These are phyloP conservation scores for Myoxocephalus aenaeus DNA, from an alignment of 2,797 vertebrate species.

Conservation along the genomic window DNA sequence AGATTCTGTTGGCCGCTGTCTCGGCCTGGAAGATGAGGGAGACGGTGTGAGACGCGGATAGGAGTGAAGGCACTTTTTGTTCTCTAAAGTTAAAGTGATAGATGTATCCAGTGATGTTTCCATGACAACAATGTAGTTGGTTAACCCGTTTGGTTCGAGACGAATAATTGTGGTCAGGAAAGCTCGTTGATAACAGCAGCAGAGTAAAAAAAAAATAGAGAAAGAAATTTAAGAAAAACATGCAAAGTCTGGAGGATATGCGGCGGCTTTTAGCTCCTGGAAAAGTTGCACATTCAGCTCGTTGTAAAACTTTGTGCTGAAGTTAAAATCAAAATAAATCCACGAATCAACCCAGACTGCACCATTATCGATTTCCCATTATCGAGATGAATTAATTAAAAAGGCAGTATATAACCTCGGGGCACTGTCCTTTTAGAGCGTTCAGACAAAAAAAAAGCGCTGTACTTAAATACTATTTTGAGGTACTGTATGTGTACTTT, in stretches of 20 bases:
- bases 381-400: not conserved
- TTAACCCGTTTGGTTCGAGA: conserved; percentile 22
- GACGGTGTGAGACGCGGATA: conserved; percentile 34
- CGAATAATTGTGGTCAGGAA: conserved; percentile 13
- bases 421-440: conserved; percentile 27
- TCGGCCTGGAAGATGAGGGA: conserved; percentile 87
- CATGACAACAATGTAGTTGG: conserved; percentile 31
- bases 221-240: conserved; percentile 27
- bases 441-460: not conserved
- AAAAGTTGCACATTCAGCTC: too few relatives aligned
- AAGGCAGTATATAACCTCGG: not conserved
- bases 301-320: too few relatives aligned
- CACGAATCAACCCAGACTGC: not conserved
- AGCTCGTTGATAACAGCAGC: not conserved
- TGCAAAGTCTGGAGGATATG: conserved; percentile 41
- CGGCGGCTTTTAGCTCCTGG: not conserved
- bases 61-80: not conserved
- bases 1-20: conserved; percentile 98
- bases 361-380: not conserved
- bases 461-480: not conserved
- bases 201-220: not conserved
- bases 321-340: conserved; percentile 4
- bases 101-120: conserved; percentile 25
- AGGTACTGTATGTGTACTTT: not conserved
- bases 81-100: not conserved